Conservation (phyloP, 1,140 invertebrate genomes). For the Neodiprion pinetum region DNA sequence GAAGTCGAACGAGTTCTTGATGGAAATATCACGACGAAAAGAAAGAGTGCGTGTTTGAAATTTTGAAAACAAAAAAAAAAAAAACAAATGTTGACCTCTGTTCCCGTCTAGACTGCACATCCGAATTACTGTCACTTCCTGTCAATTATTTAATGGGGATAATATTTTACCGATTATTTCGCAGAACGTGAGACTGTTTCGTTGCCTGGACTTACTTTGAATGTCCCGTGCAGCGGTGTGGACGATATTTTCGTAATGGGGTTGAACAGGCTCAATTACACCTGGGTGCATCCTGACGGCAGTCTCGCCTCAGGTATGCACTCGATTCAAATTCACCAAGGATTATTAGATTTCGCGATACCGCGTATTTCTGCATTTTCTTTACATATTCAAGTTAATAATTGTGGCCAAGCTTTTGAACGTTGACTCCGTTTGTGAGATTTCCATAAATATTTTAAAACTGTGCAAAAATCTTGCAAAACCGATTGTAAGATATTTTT, state of each 20-base stretch:
- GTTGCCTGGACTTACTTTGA: slow-evolving; percentile 45
- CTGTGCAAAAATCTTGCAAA: no score
- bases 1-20: slow-evolving; percentile 39
- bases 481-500: no score
- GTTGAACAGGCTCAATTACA: slow-evolving; percentile 46
- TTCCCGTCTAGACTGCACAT: background rate
- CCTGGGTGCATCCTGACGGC: slow-evolving; percentile 43
- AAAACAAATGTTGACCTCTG: no score
- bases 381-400: no score
- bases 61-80: no score
- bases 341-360: no score
- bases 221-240: slow-evolving; percentile 46
- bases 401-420: no score
- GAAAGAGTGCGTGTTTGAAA: slow-evolving; percentile 15
- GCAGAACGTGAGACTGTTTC: slow-evolving; percentile 45
- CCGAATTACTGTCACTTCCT: slow-evolving; percentile 12
- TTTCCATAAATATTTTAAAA: no score
- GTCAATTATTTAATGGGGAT: no score
- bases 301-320: slow-evolving; percentile 38
- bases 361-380: no score
- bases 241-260: slow-evolving; percentile 45
- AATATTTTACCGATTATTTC: slow-evolving; percentile 3
- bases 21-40: slow-evolving; percentile 22
- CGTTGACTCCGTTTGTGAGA: no score
- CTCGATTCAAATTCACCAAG: no score